phyloP scores from a whole-genome alignment of 1,140 invertebrate genomes.

The Drosophila biarmipes region DNA sequence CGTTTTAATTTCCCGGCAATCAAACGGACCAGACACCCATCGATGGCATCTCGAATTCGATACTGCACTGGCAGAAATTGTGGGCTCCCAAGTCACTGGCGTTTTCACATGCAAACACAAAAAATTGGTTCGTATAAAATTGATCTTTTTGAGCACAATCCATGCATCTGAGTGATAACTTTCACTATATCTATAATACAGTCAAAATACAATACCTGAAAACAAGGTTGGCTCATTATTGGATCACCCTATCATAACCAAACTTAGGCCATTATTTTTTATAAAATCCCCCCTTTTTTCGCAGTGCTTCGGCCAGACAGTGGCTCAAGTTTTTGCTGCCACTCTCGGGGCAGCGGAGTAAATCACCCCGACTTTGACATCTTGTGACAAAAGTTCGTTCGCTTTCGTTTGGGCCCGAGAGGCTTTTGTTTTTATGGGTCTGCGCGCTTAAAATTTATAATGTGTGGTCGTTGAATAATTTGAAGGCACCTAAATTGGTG shows the following conservation, averaged over 20 bases:
- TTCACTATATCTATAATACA: no score
- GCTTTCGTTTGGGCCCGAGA: constrained; percentile 7
- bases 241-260: no score
- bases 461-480: constrained; percentile 83
- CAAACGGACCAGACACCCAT: constrained; percentile 72
- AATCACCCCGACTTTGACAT: constrained; percentile 76
- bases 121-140: no score
- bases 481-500: constrained; percentile 80
- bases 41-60: constrained; percentile 21
- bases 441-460: constrained; percentile 73
- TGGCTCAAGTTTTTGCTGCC: constrained; percentile 54
- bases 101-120: no score
- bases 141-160: background rate
- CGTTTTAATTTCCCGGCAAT: constrained; percentile 82
- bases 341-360: constrained; percentile 57
- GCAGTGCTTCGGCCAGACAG: constrained; percentile 26
- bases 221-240: no score
- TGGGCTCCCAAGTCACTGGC: no score
- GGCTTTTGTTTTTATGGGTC: constrained; percentile 54
- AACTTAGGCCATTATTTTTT: no score
- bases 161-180: background rate
- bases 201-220: no score
- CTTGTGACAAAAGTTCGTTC: constrained; percentile 69
- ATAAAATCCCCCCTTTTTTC: background rate
- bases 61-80: constrained; percentile 17